Conservation (phyloP, 2,888 invertebrate genomes). For the Malachius bipustulatus region DNA sequence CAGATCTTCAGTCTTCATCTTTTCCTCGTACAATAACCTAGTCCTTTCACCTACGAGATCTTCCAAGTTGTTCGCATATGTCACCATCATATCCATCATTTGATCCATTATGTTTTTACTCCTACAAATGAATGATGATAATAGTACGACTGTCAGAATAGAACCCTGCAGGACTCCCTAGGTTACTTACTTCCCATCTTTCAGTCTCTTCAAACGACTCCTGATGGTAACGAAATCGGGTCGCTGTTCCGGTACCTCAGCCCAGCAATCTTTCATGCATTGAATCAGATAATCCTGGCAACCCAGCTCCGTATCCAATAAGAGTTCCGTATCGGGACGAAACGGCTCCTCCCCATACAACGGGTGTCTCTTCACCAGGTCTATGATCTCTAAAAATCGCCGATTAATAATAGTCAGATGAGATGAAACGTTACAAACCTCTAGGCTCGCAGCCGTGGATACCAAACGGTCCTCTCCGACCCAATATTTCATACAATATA, state of each 20-base stretch:
- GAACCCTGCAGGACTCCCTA: conserved; percentile 4
- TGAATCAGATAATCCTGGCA: conserved; percentile 71
- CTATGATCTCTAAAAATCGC: conserved; percentile 72
- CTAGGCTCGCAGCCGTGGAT: conserved; percentile 63
- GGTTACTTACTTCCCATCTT: conserved; percentile 65
- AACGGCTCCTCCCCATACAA: conserved; percentile 59
- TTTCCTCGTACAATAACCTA: conserved; percentile 78
- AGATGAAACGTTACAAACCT: too few species aligned
- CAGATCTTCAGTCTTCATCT: conserved; percentile 85
- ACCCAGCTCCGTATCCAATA: conserved; percentile 58
- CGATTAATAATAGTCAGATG: too few species aligned
- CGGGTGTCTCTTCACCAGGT: conserved; percentile 62
- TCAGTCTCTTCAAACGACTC: conserved; percentile 74
- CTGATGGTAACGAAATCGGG: conserved; percentile 79
- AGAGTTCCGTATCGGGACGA: conserved; percentile 63
- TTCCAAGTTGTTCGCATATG: conserved; percentile 89
- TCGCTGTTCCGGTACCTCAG: conserved; percentile 67
- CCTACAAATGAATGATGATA: conserved; percentile 38
- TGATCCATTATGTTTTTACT: conserved; percentile 90
- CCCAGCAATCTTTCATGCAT: conserved; percentile 84
- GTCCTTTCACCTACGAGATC: conserved; percentile 88
- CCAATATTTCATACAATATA: conserved; percentile 87
- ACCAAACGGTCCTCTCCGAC: conserved; percentile 83
- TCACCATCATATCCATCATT: conserved; percentile 98
- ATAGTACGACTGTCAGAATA: too few species aligned